Percentiles rank a stretch among this genome's conserved stretches.
phyloP scores from a whole-genome alignment of 2,888 invertebrate species.

The Drosophila longiperda region DNA sequence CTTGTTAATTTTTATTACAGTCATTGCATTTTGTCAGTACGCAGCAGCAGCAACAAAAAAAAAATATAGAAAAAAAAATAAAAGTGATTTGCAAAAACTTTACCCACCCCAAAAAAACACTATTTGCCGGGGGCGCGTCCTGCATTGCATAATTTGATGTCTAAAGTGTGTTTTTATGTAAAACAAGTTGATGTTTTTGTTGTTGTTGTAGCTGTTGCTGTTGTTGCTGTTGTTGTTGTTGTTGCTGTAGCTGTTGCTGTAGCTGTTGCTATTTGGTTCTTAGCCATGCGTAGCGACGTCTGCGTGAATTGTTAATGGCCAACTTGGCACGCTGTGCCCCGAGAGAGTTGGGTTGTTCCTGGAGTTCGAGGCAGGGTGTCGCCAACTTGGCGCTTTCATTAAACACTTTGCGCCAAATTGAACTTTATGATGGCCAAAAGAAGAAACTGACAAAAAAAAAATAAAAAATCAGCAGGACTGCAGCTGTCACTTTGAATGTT shows the following conservation, averaged over 20 bases:
- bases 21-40: slow-evolving; percentile 75
- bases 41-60: slow-evolving; percentile 17
- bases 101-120: not conserved
- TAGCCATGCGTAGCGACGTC: slow-evolving; percentile 60
- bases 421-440: slow-evolving; percentile 75
- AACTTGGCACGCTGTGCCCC: slow-evolving; percentile 66
- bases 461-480: slow-evolving; percentile 50
- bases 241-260: slow-evolving; percentile 31
- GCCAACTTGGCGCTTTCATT: slow-evolving; percentile 73
- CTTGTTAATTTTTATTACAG: slow-evolving; percentile 81
- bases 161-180: slow-evolving; percentile 76
- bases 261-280: slow-evolving; percentile 42
- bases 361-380: slow-evolving; percentile 18
- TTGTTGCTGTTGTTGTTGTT: slow-evolving; percentile 35
- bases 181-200: slow-evolving; percentile 67
- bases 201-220: slow-evolving; percentile 33
- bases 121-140: slow-evolving; percentile 10
- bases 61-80: not conserved
- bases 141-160: slow-evolving; percentile 77
- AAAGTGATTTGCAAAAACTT: slow-evolving; percentile 11
- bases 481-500: slow-evolving; percentile 75
- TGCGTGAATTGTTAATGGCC: slow-evolving; percentile 74
- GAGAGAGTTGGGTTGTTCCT: not conserved
- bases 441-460: slow-evolving; percentile 8
- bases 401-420: slow-evolving; percentile 81